These are phyloP conservation scores for Sturnus vulgaris DNA, from an alignment of 2,113 vertebrate species.

Conservation along the genomic window DNA sequence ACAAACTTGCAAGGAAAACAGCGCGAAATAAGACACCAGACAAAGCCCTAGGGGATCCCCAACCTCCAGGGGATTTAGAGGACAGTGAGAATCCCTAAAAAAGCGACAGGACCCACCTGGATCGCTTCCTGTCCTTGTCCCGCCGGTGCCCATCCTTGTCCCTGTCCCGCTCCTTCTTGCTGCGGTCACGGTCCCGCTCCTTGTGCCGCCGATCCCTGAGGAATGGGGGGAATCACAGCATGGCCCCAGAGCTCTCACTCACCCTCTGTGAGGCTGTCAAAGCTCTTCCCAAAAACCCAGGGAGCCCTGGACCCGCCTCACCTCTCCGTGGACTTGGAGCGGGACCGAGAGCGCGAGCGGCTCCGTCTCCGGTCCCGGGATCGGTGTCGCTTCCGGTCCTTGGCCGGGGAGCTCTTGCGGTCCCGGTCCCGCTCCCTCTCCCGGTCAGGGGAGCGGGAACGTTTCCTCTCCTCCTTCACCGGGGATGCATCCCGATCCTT, in stretches of 20 bases:
- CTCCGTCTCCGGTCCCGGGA: constrained; percentile 86
- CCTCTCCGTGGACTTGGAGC: constrained; percentile 91
- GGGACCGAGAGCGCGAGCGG: constrained; percentile 72
- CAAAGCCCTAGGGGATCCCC: no score
- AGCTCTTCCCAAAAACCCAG: not conserved
- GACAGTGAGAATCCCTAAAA: rapidly evolving
- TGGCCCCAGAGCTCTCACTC: rapidly evolving
- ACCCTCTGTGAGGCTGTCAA: rapidly evolving
- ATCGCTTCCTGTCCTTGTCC: constrained; percentile 85
- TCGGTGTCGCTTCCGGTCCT: constrained; percentile 86
- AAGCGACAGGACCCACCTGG: constrained; percentile 67
- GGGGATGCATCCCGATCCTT: constrained; percentile 84
- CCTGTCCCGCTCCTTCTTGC: constrained; percentile 77
- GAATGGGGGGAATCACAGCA: rapidly evolving
- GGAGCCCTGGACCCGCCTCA: not conserved
- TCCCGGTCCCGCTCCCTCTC: constrained; percentile 82
- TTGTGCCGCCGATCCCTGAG: constrained; percentile 87
- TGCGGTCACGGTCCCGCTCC: constrained; percentile 84
- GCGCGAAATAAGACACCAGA: rapidly evolving
- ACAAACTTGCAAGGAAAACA: constrained; percentile 72
- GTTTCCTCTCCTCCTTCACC: constrained; percentile 86
- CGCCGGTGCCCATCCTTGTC: constrained; percentile 4
- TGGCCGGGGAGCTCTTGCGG: constrained; percentile 82
- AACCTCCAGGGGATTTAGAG: not conserved
- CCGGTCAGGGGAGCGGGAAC: constrained; percentile 83